Base-by-base conservation (phyloP, 1,140 invertebrate species). In the Battus philenor region DNA sequence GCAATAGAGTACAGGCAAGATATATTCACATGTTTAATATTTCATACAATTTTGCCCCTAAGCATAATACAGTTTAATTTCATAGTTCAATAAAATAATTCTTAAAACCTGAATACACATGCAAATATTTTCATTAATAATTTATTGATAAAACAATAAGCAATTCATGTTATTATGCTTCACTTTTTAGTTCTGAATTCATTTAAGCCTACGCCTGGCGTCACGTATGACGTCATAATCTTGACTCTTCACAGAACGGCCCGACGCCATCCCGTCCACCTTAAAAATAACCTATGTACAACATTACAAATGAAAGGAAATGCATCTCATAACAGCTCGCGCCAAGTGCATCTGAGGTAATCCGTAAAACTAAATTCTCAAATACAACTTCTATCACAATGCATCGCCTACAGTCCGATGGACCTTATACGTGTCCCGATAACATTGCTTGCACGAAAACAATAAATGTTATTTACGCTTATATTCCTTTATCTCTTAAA, bases 281-380 rank as follows among this genome's bases (percentile, higher is more conserved):
- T 29, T 1, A 10, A 9, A 10, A 4, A 41, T 13, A 16, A 44
- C 47, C 15, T 53, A 50, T 58, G 34, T 59, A 59, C 56, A 56
- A 29, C n/a, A 56, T 56, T 54, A 50, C 47, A 50, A 53, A 49
- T 58, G 55, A 49, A 50, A 51, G n/a, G n/a, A 66, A 66, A 66
- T 62, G 59, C 59, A 59, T 34, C 22, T 46, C 16, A 12, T 48
- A 65, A 56, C 54, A 55, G 46, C 53, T 58, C 53, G 43, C 46
- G 50, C 47, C 27, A 46, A 34, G 34, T 41, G 46, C 48, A 59
- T 59, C 51, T 61, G 54, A 58, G 59, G 51, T 59, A 59, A 34
- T 48, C 32, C 30, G 27, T 24, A 44, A 43, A 30, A 36, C 38
- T 27, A 33, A 36, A 34, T 20, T 49, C 31, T 17, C 16, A 16